phyloP scores from a whole-genome alignment of 2,797 vertebrate genomes.

The Danionella dracula region DNA sequence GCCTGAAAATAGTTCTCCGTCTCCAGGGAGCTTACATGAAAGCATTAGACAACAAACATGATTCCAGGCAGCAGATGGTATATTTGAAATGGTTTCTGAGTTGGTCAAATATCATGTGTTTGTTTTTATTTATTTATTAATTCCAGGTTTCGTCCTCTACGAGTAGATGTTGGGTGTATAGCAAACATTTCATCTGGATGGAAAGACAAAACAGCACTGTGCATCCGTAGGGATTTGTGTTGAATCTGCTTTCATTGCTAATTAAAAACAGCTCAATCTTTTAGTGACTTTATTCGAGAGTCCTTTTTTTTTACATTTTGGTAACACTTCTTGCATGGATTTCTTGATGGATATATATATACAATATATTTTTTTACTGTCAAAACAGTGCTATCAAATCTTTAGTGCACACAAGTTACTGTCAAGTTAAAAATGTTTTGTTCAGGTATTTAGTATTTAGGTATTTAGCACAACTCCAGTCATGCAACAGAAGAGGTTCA shows the following conservation, averaged over 20 bases:
- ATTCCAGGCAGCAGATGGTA: slow-evolving; percentile 9
- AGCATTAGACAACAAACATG: slow-evolving; percentile 12
- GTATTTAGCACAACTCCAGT: too few species aligned
- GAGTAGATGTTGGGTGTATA: not conserved
- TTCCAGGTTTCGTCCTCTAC: not conserved
- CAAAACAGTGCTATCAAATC: not conserved
- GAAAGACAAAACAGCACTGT: not conserved
- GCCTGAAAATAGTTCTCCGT: slow-evolving; percentile 47
- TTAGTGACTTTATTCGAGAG: too few species aligned
- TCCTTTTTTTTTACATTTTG: not conserved
- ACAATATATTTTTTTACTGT: not conserved
- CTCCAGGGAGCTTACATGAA: slow-evolving; percentile 12
- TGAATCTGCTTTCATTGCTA: not conserved
- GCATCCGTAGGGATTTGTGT: not conserved
- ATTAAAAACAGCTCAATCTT: not conserved
- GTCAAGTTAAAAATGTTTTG: too few species aligned
- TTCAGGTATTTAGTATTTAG: too few species aligned
- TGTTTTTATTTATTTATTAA: not conserved
- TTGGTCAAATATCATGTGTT: slow-evolving; percentile 15
- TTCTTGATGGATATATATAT: not conserved
- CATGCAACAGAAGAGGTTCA: too few species aligned
- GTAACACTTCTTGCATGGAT: not conserved
- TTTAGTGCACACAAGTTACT: too few species aligned
- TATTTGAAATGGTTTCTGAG: slow-evolving; percentile 23
- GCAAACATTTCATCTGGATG: not conserved